Evolutionary conservation across 2,797 vertebrate species (phyloP).

Genomic region (Coilia nasus): DNA sequence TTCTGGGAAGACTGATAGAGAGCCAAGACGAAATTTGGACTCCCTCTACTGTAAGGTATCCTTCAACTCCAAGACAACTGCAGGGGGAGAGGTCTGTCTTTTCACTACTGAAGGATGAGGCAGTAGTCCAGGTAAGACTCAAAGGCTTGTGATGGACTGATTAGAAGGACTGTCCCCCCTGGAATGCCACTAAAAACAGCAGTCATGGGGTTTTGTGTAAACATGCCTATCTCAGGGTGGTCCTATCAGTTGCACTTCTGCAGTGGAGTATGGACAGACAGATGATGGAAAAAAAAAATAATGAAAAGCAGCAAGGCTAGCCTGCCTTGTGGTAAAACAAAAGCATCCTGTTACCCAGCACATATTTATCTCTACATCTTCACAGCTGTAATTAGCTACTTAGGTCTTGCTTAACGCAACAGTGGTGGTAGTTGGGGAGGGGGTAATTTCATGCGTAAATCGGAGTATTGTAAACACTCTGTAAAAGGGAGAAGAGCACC

Average conservation of each 20-base stretch:
- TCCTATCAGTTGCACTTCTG: neutral
- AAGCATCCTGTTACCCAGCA: neutral
- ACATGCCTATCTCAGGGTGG: neutral
- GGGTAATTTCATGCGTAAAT: neutral
- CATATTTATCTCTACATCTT: neutral
- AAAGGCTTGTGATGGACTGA: neutral
- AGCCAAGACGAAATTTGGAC: neutral
- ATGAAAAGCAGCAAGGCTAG: neutral
- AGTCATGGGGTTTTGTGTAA: neutral
- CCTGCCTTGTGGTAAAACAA: neutral
- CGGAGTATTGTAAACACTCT: neutral
- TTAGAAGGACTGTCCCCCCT: neutral
- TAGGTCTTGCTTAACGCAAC: neutral
- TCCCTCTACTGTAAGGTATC: neutral
- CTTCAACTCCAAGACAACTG: neutral
- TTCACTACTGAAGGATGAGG: neutral
- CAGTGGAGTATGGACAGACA: neutral
- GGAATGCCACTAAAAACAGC: neutral
- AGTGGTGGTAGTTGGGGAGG: neutral
- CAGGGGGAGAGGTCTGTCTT: neutral
- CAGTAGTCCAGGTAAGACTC: neutral
- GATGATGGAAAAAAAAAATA: neutral
- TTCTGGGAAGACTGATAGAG: neutral
- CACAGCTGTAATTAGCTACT: neutral
- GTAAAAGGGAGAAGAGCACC: neutral